Evolutionary conservation across 1,140 invertebrate genomes (phyloP), one percentile per base, ranked within the genome.

Genomic region (Reticulitermes speratus): DNA sequence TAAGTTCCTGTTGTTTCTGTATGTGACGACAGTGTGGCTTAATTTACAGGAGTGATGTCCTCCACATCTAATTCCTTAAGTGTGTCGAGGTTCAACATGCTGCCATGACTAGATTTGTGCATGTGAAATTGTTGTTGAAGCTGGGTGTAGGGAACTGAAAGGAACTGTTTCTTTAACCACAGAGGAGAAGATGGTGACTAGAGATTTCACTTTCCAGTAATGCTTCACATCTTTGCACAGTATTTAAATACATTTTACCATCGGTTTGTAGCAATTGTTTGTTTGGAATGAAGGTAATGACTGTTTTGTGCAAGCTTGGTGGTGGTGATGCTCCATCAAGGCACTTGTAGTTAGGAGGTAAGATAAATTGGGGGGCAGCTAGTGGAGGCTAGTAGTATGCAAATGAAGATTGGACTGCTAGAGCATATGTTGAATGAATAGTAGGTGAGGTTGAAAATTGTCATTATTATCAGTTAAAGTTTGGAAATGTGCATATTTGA

Each of bases 171-270:
- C 65, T 30, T 75, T 75, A 75, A 75, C 65, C 65, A 84, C n/a
- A 83, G 38, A 44, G 44, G 48, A 52, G 44, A 52, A 84, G 48
- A 44, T 84, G 44, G 48, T 84, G 38, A 84, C 21, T 84, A 44
- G 21, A 25, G 23, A 84, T 85, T 85, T 85, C 85, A 81, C 85
- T 85, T 85, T 55, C n/a, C 85, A 75, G 38, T 84, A 84, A 52
- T 84, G 83, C 83, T 84, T 85, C 85, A 85, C 30, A 59, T 85
- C 85, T 85, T 48, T 85, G 85, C 85, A 85, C 85, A 85, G 85
- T 85, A 85, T 85, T 85, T 85, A 75, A 85, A 85, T 81, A 59
- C 85, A 75, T 38, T 69, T 69, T 85, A 75, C 85, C 38, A 55
- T 85, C 38, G 65, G 38, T 85, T 32, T 69, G 6, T 85, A 30